Conservation (phyloP, 2,113 vertebrate genomes). For the Suncus etruscus region DNA sequence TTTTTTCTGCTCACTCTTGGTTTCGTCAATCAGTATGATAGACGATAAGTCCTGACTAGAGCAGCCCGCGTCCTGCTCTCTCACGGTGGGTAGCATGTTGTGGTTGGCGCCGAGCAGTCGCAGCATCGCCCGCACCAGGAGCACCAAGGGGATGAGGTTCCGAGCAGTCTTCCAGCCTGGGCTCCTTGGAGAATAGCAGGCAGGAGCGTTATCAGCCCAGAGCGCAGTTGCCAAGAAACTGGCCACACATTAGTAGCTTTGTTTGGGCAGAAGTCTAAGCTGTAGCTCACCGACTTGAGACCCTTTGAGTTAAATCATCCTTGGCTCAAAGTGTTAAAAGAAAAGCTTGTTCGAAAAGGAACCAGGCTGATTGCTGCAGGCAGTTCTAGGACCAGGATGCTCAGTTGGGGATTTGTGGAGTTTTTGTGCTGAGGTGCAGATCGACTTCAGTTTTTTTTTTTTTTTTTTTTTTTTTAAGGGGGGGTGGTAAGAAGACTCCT, state of each 20-base stretch:
- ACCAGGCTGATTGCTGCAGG: conserved; percentile 82
- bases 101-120: conserved; percentile 98
- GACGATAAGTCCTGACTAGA: conserved; percentile 95
- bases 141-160: conserved; percentile 92
- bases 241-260: conserved; percentile 95
- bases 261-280: conserved; percentile 91
- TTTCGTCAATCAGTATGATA: conserved; percentile 98
- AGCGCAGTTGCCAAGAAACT: conserved; percentile 89
- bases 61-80: conserved; percentile 95
- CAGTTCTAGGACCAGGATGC: conserved; percentile 76
- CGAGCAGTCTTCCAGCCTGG: conserved; percentile 89
- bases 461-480: too few relatives aligned
- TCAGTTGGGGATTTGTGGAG: conserved; percentile 76
- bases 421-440: conserved; percentile 82
- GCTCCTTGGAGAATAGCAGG: conserved; percentile 92
- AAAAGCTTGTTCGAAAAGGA: conserved; percentile 90
- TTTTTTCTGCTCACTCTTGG: conserved; percentile 97
- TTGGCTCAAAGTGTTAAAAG: conserved; percentile 90
- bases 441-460: conserved; percentile 27
- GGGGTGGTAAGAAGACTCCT: neutral
- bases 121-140: conserved; percentile 93
- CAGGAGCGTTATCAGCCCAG: conserved; percentile 92
- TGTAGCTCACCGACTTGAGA: conserved; percentile 86
- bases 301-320: conserved; percentile 91
- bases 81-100: conserved; percentile 95